Evolutionary conservation across 2,888 invertebrate species (phyloP).

Genomic region (Dione vanillae): DNA sequence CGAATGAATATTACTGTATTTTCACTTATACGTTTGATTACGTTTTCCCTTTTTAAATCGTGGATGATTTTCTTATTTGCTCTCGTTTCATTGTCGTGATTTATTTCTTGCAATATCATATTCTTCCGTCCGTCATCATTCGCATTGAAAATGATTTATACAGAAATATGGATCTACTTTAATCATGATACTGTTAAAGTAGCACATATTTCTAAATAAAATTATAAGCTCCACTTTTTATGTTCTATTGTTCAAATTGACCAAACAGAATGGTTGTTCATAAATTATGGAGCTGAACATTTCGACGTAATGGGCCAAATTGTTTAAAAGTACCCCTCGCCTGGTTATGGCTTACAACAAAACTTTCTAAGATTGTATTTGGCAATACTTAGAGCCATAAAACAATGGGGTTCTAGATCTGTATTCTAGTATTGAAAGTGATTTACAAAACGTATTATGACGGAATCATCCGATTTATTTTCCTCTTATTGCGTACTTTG

Average conservation of each 20-base stretch:
- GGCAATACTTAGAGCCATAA: conserved; percentile 49
- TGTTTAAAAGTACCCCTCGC: conserved; percentile 53
- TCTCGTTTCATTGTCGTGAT: conserved; percentile 45
- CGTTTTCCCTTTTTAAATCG: conserved; percentile 36
- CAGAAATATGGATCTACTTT: conserved; percentile 27
- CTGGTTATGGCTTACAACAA: conserved; percentile 49
- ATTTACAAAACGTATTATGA: neutral
- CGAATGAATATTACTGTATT: conserved; percentile 38
- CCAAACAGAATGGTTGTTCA: conserved; percentile 62
- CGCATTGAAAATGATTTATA: conserved; percentile 47
- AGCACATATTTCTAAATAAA: conserved; percentile 50
- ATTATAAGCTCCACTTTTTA: conserved; percentile 67
- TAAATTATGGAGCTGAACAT: conserved; percentile 65
- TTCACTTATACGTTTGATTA: conserved; percentile 34
- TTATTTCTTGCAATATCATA: conserved; percentile 57
- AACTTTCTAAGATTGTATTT: conserved; percentile 60
- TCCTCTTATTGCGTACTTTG: too few relatives aligned
- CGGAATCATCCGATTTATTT: too few relatives aligned
- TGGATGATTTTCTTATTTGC: conserved; percentile 25
- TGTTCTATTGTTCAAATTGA: conserved; percentile 63
- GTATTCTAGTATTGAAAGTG: neutral
- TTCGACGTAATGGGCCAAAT: conserved; percentile 64
- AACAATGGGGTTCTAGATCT: conserved; percentile 32
- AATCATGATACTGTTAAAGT: conserved; percentile 53
- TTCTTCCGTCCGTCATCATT: conserved; percentile 42